Conservation (phyloP, 30 jellyfish, hydroid and myxozoan species). For the Aurelia sp. region DNA sequence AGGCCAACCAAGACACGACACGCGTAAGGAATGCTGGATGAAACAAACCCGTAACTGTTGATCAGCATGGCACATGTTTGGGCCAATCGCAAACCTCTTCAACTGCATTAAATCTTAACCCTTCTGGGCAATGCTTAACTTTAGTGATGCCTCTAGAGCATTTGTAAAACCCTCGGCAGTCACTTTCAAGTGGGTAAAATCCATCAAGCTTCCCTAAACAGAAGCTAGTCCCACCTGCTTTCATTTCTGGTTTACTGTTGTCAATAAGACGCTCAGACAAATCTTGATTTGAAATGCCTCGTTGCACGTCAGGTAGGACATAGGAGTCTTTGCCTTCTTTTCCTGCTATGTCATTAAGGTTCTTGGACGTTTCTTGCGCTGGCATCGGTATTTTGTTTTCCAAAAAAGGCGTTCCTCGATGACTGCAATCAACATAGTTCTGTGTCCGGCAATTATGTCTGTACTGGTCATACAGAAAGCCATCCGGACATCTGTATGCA, state of each 20-base stretch:
- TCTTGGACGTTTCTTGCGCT: background rate
- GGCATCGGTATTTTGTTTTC: background rate
- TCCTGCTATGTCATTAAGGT: too few relatives aligned
- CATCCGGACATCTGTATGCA: conserved; percentile 49
- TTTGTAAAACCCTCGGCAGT: conserved; percentile 55
- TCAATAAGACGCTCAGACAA: background rate
- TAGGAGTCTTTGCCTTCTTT: too few relatives aligned
- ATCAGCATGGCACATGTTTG: too few relatives aligned
- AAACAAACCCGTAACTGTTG: too few relatives aligned
- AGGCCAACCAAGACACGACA: too few relatives aligned
- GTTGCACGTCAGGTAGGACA: too few relatives aligned
- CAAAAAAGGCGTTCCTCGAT: background rate
- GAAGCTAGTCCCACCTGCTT: background rate
- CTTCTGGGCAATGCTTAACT: conserved; percentile 73
- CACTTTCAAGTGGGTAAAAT: conserved; percentile 14
- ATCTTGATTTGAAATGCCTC: too few relatives aligned
- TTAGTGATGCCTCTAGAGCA: conserved; percentile 67
- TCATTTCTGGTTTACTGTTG: background rate
- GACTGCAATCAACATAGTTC: conserved; percentile 9
- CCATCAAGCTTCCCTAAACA: conserved; percentile 73
- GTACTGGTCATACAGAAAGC: conserved; percentile 26
- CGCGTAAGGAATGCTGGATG: too few relatives aligned
- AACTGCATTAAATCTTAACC: conserved; percentile 62
- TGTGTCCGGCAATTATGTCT: conserved; percentile 16
- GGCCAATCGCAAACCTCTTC: conserved; percentile 92